These are phyloP conservation scores for Spilosoma lubricipeda DNA, from an alignment of 2,888 invertebrate species.

Conservation along the genomic window DNA sequence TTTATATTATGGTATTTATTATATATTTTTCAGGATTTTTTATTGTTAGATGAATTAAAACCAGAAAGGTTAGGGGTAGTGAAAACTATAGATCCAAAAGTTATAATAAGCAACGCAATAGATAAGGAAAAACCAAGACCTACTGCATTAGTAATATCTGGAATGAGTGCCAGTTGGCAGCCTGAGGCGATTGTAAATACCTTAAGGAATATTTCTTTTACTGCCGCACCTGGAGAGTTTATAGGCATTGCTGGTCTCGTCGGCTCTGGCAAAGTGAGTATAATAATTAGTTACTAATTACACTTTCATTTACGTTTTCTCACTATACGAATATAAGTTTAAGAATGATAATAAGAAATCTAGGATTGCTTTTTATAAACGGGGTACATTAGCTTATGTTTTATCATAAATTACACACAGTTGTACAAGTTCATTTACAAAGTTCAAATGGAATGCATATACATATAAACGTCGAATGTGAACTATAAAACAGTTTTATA, in stretches of 20 bases:
- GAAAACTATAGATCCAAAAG: constrained; percentile 51
- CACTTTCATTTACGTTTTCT: neutral
- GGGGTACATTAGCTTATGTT: too few species aligned
- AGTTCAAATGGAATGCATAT: too few species aligned
- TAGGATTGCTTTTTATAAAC: too few species aligned
- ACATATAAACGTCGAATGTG: too few species aligned
- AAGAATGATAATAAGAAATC: neutral
- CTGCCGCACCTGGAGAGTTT: constrained; percentile 85
- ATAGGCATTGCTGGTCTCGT: constrained; percentile 91
- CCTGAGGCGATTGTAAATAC: constrained; percentile 84
- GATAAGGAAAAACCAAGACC: constrained; percentile 63
- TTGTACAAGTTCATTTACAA: too few species aligned
- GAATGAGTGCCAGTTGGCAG: constrained; percentile 79
- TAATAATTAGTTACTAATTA: neutral
- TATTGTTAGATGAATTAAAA: constrained; percentile 75
- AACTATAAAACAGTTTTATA: too few species aligned
- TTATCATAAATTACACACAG: too few species aligned
- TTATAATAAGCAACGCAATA: constrained; percentile 59
- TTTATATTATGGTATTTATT: neutral
- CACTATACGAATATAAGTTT: neutral
- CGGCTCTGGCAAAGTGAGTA: constrained; percentile 89
- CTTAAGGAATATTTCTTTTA: constrained; percentile 81
- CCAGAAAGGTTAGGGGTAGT: constrained; percentile 58
- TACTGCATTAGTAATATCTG: constrained; percentile 68
- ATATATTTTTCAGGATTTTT: constrained; percentile 69